Percentiles rank a stretch among this genome's conserved stretches.
These are phyloP conservation scores for Poeciliopsis occidentalis DNA, from an alignment of 2,113 vertebrate genomes.

Conservation along the genomic window DNA sequence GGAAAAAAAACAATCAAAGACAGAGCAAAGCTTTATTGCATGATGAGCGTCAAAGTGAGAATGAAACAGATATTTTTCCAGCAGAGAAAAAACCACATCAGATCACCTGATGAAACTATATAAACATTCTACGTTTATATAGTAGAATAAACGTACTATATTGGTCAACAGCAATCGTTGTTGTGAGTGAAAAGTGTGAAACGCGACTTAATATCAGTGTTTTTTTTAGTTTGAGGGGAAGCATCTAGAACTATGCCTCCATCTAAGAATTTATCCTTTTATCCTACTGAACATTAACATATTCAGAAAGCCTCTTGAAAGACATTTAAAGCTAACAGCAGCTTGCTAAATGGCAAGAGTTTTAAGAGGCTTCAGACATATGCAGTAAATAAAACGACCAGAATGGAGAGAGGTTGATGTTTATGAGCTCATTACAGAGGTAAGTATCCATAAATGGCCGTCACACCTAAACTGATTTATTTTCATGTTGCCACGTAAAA, in stretches of 20 bases:
- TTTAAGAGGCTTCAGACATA: no score
- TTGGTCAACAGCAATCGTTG: no score
- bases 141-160: no score
- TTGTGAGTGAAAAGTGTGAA: not conserved
- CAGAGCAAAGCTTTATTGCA: not conserved
- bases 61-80: conserved; percentile 27
- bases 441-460: not conserved
- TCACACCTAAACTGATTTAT: not conserved
- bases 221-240: no score
- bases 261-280: not conserved
- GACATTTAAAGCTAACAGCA: not conserved
- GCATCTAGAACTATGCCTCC: not conserved
- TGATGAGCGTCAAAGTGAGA: conserved; percentile 1
- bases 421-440: not conserved
- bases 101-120: conserved; percentile 4
- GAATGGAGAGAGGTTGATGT: not conserved
- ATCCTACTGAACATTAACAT: not conserved
- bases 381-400: not conserved
- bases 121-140: not conserved
- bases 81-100: conserved; percentile 19
- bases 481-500: not conserved
- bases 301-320: not conserved
- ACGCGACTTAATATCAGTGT: no score
- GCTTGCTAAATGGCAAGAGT: not conserved
- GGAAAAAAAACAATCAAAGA: conserved; percentile 29